Percentiles rank a stretch among this genome's conserved stretches.
Evolutionary conservation across 2,797 vertebrate species (phyloP).

Genomic region (Rhabdomys pumilio): DNA sequence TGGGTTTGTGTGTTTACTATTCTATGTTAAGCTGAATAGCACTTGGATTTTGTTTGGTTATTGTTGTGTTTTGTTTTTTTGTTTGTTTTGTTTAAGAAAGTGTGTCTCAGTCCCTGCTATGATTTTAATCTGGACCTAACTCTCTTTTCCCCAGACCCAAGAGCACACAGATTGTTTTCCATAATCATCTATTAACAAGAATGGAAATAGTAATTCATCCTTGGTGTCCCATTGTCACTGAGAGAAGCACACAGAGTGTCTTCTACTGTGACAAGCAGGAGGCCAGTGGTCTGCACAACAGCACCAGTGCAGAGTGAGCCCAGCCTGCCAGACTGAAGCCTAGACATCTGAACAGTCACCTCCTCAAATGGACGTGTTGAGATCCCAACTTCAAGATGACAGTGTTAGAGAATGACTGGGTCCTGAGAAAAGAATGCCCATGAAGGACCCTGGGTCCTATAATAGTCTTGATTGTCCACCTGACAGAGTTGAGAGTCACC

Average conservation of each 20-base stretch:
- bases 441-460: background rate
- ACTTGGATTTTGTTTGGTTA: background rate
- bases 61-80: background rate
- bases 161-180: background rate
- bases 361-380: background rate
- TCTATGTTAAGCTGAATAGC: background rate
- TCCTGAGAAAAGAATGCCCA: background rate
- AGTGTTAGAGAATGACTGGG: background rate
- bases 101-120: background rate
- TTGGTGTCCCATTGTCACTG: background rate
- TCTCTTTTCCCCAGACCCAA: background rate
- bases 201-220: background rate
- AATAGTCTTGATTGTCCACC: background rate
- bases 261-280: background rate
- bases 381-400: background rate
- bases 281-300: background rate
- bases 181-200: background rate
- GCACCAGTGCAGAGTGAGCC: background rate
- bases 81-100: background rate
- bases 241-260: background rate
- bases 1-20: background rate
- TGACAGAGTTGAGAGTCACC: background rate
- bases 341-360: background rate
- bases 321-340: background rate
- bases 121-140: background rate